Conservation (phyloP, 2,797 vertebrate species). For the Bovichtus diacanthus region DNA sequence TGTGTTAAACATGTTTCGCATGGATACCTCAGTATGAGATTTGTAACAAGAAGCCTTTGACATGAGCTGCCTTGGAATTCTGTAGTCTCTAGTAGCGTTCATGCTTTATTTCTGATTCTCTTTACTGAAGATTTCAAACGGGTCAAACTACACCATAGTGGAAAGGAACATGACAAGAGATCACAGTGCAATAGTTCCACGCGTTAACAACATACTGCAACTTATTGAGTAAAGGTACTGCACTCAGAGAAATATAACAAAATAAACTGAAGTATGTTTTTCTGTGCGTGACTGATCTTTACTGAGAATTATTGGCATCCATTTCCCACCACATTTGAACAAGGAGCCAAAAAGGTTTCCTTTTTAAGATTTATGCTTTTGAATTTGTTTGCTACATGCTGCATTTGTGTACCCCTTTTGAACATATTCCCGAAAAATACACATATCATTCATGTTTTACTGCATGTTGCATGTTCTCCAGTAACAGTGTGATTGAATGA, state of each 20-base stretch:
- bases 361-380: conserved; percentile 10
- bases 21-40: conserved; percentile 38
- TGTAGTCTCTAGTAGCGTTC: conserved; percentile 32
- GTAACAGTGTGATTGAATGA: conserved; percentile 37
- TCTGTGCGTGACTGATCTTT: neutral
- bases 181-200: neutral
- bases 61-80: conserved; percentile 51
- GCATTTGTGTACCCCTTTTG: neutral
- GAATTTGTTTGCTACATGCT: conserved; percentile 8
- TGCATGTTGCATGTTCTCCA: conserved; percentile 69
- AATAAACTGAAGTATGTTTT: neutral
- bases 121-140: conserved; percentile 8
- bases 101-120: conserved; percentile 31
- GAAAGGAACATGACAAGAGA: conserved; percentile 30
- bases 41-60: conserved; percentile 52
- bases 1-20: conserved; percentile 29
- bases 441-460: conserved; percentile 10
- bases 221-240: neutral
- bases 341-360: neutral
- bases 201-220: conserved; percentile 2
- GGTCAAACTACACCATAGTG: neutral
- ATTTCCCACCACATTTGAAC: conserved; percentile 5
- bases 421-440: neutral
- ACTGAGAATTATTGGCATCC: neutral
- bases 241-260: neutral